Conservation (phyloP, 2,888 invertebrate genomes). For the Amblyteles armatorius region DNA sequence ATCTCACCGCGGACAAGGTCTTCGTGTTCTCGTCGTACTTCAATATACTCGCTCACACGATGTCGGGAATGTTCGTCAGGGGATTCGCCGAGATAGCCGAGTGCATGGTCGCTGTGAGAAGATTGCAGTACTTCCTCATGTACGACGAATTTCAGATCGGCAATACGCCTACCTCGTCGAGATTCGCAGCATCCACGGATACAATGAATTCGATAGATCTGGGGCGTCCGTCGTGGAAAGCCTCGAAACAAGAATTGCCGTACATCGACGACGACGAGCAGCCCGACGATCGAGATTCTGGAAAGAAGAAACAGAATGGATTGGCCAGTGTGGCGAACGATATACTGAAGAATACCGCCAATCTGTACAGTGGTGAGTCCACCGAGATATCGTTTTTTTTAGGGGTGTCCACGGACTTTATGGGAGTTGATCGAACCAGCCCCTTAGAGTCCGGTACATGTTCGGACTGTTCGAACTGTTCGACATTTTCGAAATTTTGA, state of each 20-base stretch:
- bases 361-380: slow-evolving; percentile 59
- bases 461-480: too few relatives aligned
- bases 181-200: slow-evolving; percentile 69
- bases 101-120: slow-evolving; percentile 85
- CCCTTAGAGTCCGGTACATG: too few relatives aligned
- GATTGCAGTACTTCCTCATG: slow-evolving; percentile 84
- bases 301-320: slow-evolving; percentile 81
- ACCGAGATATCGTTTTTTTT: too few relatives aligned
- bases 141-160: slow-evolving; percentile 81
- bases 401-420: too few relatives aligned
- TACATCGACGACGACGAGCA: slow-evolving; percentile 81
- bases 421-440: too few relatives aligned
- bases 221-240: slow-evolving; percentile 68
- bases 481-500: too few relatives aligned
- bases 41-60: slow-evolving; percentile 86
- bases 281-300: slow-evolving; percentile 75
- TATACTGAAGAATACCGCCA: slow-evolving; percentile 72
- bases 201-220: slow-evolving; percentile 71
- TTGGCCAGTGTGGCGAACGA: slow-evolving; percentile 78
- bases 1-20: slow-evolving; percentile 89
- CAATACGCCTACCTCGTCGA: slow-evolving; percentile 55
- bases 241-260: slow-evolving; percentile 76
- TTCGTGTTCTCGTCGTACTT: slow-evolving; percentile 87
- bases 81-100: slow-evolving; percentile 87
- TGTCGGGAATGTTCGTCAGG: slow-evolving; percentile 87